Conservation (phyloP, 2,113 vertebrate genomes). For the Panurus biarmicus region DNA sequence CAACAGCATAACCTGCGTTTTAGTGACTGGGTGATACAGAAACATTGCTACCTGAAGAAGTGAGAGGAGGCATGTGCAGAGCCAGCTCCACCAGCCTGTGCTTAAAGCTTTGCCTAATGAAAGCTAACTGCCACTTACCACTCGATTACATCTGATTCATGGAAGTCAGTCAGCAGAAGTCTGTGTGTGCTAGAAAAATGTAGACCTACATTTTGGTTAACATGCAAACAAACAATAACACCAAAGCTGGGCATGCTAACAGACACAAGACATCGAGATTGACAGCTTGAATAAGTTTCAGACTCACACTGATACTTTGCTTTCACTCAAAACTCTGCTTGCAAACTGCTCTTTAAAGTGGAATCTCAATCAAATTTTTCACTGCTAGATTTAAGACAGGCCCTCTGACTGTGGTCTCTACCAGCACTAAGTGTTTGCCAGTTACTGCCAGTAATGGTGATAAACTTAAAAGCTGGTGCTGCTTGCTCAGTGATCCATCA, state of each 20-base stretch:
- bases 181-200: not conserved
- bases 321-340: constrained; percentile 49
- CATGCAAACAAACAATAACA: constrained; percentile 2
- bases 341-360: constrained; percentile 9
- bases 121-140: not conserved
- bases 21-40: not conserved
- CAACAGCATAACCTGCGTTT: not conserved
- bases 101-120: not conserved
- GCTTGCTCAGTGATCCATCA: not conserved
- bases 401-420: not conserved
- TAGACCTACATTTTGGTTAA: not conserved
- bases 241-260: constrained; percentile 18
- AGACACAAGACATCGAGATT: constrained; percentile 40
- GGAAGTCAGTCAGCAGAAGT: not conserved
- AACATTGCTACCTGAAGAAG: not conserved
- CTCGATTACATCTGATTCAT: not conserved
- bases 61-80: not conserved
- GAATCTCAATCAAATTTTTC: not conserved
- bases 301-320: constrained; percentile 52
- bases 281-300: constrained; percentile 67
- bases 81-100: too few relatives aligned
- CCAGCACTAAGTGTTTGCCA: not conserved
- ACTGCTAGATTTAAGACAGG: not conserved
- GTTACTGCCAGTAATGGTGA: not conserved
- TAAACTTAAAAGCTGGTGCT: not conserved